Evolutionary conservation across 2,888 invertebrate genomes (phyloP), one percentile per base, ranked within the genome.

Genomic region (Philaethria dido): DNA sequence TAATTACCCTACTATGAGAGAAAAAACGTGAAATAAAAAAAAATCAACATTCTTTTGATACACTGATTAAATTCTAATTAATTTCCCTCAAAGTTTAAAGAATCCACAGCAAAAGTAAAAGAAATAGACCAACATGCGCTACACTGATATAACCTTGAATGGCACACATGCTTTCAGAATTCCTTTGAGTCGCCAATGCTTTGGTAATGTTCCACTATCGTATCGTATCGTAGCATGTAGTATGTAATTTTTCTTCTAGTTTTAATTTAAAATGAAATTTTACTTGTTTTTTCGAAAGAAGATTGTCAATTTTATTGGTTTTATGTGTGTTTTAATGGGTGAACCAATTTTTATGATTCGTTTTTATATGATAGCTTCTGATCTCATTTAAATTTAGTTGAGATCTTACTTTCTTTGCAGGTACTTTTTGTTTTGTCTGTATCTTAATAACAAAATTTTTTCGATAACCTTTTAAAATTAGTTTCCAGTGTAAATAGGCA

Each of bases 101-200:
- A 50, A 25, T 29, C 14, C 4, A 22, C 9, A 9, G 39, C n/a
- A 55, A n/a, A n/a, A 55, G n/a, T 42, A 42, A 57, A 57, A 57
- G 42, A 57, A 42, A 22, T 57, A 57, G 5, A 22, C 22, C 16
- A 39, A 39, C 39, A 57, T 42, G 2, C 22, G 13, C 39, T 42
- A 42, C n/a, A n/a, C 39, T 14, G 39, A 39, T 55, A 57, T 42
- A 57, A 42, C 57, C 57, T 57, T 42, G 57, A 42, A 57, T 57
- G 20, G 42, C 14, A 25, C 22, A 9, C 42, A 42, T n/a, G 57
- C 16, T 57, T 57, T 57, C 42, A 57, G 42, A 57, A 22, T 42
- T 57, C 57, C 25, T 57, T 57, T 57, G 57, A 57, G 57, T 57
- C 57, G 42, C 39, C 57, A 57, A 57, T 25, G 57, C 57, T 57